Percentiles rank a stretch among this genome's conserved stretches.
Evolutionary conservation across 2,113 vertebrate species (phyloP).

Genomic region (Albula goreensis): DNA sequence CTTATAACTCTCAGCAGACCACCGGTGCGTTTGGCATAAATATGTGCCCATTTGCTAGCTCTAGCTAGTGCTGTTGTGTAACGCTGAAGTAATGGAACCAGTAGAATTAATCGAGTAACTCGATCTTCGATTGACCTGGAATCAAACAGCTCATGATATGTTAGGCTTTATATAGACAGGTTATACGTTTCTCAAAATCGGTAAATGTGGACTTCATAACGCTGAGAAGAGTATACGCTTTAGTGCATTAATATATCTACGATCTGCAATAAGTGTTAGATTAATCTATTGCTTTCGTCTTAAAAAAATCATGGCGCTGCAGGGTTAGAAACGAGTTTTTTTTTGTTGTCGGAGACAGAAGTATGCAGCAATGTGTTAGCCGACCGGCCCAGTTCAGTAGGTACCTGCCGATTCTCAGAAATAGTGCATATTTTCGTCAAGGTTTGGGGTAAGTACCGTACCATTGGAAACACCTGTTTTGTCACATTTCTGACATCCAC

Average conservation of each 20-base stretch:
- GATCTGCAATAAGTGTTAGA: neutral
- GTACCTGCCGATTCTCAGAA: constrained; percentile 41
- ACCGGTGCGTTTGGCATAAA: neutral
- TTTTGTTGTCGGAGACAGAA: constrained; percentile 59
- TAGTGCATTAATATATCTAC: neutral
- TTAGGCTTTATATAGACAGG: neutral
- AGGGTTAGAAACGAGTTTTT: constrained; percentile 42
- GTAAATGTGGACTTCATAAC: neutral
- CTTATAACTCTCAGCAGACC: neutral
- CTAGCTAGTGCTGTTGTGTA: neutral
- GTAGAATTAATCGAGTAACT: neutral
- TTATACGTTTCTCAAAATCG: neutral
- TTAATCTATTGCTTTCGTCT: constrained; percentile 47
- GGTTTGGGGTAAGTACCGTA: constrained; percentile 54
- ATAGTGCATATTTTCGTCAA: constrained; percentile 28
- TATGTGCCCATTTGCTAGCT: neutral
- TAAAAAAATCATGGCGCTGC: constrained; percentile 62
- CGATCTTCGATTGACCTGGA: neutral
- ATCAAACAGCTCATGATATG: neutral
- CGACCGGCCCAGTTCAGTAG: constrained; percentile 52
- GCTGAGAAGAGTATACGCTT: neutral
- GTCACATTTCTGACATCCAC: neutral
- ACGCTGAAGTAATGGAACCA: neutral
- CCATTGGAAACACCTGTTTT: neutral
- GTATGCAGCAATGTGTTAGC: constrained; percentile 73